Evolutionary conservation across 2,888 invertebrate species (phyloP).

Genomic region (Meta bourneti): DNA sequence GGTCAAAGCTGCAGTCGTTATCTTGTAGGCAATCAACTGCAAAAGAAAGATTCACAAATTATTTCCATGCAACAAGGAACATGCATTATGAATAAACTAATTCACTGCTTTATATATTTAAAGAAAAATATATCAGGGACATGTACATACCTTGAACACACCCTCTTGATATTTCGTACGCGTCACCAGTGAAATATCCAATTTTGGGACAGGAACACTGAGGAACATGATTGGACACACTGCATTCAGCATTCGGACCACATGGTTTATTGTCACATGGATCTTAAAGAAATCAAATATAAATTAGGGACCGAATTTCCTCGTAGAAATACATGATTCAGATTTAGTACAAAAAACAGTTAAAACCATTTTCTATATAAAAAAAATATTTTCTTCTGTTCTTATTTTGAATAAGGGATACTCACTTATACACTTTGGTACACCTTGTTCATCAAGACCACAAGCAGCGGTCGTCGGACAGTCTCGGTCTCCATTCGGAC

Average conservation of each 20-base stretch:
- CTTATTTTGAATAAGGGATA: not conserved
- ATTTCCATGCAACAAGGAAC: not conserved
- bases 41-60: slow-evolving; percentile 7
- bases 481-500: slow-evolving; percentile 79
- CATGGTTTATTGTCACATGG: slow-evolving; percentile 88
- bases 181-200: slow-evolving; percentile 77
- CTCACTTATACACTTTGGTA: slow-evolving; percentile 78
- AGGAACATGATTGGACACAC: slow-evolving; percentile 89
- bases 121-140: not conserved
- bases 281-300: slow-evolving; percentile 81
- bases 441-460: slow-evolving; percentile 78
- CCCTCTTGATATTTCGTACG: slow-evolving; percentile 77
- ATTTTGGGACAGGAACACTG: slow-evolving; percentile 77
- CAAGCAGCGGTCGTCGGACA: slow-evolving; percentile 84
- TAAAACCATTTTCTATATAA: not conserved
- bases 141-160: slow-evolving; percentile 68
- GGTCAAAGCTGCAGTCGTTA: slow-evolving; percentile 91
- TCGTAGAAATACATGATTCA: not conserved
- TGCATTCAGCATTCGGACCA: slow-evolving; percentile 88
- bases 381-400: not conserved
- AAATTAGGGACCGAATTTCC: slow-evolving; percentile 32
- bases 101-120: not conserved
- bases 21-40: slow-evolving; percentile 90
- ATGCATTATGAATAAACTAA: not conserved
- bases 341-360: not conserved